These are phyloP conservation scores for Catocala nupta DNA, from an alignment of 2,888 invertebrate genomes.

Conservation along the genomic window DNA sequence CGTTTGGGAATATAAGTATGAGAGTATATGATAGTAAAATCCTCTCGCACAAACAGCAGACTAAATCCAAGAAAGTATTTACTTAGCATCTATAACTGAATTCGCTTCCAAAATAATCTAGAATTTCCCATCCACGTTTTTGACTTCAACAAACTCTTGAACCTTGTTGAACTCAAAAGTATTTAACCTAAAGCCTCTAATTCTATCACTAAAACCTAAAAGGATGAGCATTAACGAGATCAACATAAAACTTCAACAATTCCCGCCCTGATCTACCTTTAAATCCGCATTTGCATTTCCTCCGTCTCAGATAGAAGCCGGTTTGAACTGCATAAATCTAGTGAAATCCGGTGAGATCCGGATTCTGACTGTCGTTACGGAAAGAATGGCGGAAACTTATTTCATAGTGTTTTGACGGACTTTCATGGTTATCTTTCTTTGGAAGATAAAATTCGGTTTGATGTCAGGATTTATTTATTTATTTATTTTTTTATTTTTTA, in stretches of 20 bases:
- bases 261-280: constrained; percentile 56
- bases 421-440: constrained; percentile 22
- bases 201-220: constrained; percentile 16
- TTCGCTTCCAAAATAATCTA: too few species aligned
- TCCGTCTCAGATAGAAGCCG: constrained; percentile 49
- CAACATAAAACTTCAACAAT: constrained; percentile 55
- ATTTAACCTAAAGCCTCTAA: not conserved
- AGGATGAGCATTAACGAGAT: constrained; percentile 30
- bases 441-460: not conserved
- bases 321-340: constrained; percentile 68
- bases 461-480: not conserved
- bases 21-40: too few species aligned
- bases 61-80: too few species aligned
- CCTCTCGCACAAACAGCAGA: too few species aligned
- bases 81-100: too few species aligned
- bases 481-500: not conserved
- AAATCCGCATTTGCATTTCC: constrained; percentile 63
- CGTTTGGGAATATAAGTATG: too few species aligned
- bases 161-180: not conserved
- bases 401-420: constrained; percentile 16
- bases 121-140: too few species aligned
- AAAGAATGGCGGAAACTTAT: constrained; percentile 26
- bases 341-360: constrained; percentile 60
- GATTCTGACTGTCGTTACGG: constrained; percentile 55
- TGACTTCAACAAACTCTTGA: not conserved